A percentile compares a stretch with the other conserved stretches of the same genome.
These are phyloP conservation scores for Coluber constrictor DNA, from an alignment of 2,797 vertebrate genomes.

Conservation along the genomic window DNA sequence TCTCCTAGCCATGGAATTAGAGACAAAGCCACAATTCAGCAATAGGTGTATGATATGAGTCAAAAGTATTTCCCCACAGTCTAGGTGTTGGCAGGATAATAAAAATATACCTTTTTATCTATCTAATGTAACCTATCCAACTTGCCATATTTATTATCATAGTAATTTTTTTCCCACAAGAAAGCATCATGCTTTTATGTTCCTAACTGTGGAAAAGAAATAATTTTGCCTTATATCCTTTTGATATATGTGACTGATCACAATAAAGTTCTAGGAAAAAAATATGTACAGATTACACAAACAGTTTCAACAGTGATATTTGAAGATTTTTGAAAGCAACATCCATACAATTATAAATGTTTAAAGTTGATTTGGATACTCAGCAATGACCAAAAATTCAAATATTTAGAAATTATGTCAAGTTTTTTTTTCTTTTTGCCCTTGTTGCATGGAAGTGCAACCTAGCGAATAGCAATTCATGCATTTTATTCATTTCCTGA, in stretches of 20 bases:
- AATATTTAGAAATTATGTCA: background rate
- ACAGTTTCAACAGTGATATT: background rate
- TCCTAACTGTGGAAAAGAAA: background rate
- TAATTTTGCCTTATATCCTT: background rate
- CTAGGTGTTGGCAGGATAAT: background rate
- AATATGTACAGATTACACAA: background rate
- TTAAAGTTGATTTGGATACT: background rate
- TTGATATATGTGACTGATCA: background rate
- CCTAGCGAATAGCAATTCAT: background rate
- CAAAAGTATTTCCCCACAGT: background rate
- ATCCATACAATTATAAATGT: background rate
- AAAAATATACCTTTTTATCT: background rate
- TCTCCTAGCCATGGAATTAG: background rate
- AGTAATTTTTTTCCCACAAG: background rate
- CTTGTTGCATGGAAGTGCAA: background rate
- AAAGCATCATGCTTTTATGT: background rate
- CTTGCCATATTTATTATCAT: background rate
- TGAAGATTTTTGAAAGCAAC: background rate
- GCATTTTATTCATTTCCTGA: background rate
- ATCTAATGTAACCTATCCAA: background rate
- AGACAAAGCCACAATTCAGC: background rate
- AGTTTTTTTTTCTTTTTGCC: too few species aligned
- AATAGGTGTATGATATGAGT: background rate
- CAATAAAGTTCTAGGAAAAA: background rate
- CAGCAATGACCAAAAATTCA: too few species aligned